Conservation (phyloP, 2,888 invertebrate species). For the Tiliacea aurago region DNA sequence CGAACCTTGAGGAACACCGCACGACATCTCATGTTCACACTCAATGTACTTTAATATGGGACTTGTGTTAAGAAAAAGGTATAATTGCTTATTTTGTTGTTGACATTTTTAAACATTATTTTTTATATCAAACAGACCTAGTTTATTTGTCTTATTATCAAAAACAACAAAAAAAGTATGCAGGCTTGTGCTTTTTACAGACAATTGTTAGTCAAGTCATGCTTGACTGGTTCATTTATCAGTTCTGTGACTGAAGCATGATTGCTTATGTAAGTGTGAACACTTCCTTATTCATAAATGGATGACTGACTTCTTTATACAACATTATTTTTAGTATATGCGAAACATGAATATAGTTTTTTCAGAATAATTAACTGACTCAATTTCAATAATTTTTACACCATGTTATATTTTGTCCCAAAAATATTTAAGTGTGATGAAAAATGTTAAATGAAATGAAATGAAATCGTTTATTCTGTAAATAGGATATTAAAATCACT, state of each 20-base stretch:
- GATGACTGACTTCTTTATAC: slow-evolving; percentile 33
- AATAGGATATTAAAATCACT: too few relatives aligned
- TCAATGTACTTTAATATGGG: slow-evolving; percentile 8
- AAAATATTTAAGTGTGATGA: too few relatives aligned
- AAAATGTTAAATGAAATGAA: too few relatives aligned
- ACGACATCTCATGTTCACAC: slow-evolving; percentile 8
- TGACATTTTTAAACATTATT: slow-evolving; percentile 1
- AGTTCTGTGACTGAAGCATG: slow-evolving; percentile 26
- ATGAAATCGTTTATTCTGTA: too few relatives aligned
- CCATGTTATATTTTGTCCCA: too few relatives aligned
- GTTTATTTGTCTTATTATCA: slow-evolving; percentile 12
- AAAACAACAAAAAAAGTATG: slow-evolving; percentile 20
- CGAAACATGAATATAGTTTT: too few relatives aligned
- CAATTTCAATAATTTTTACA: too few relatives aligned
- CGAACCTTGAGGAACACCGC: too few relatives aligned
- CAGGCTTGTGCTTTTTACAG: slow-evolving; percentile 10
- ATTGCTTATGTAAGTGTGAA: slow-evolving; percentile 38
- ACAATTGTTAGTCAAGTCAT: slow-evolving; percentile 26
- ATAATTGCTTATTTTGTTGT: slow-evolving; percentile 4
- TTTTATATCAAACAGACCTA: background rate
- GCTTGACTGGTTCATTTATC: slow-evolving; percentile 59
- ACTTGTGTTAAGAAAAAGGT: background rate
- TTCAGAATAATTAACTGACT: too few relatives aligned
- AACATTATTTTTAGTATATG: too few relatives aligned
- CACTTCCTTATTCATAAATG: slow-evolving; percentile 40